phyloP scores from a whole-genome alignment of 2,113 vertebrate species.

The Oenanthe melanoleuca region DNA sequence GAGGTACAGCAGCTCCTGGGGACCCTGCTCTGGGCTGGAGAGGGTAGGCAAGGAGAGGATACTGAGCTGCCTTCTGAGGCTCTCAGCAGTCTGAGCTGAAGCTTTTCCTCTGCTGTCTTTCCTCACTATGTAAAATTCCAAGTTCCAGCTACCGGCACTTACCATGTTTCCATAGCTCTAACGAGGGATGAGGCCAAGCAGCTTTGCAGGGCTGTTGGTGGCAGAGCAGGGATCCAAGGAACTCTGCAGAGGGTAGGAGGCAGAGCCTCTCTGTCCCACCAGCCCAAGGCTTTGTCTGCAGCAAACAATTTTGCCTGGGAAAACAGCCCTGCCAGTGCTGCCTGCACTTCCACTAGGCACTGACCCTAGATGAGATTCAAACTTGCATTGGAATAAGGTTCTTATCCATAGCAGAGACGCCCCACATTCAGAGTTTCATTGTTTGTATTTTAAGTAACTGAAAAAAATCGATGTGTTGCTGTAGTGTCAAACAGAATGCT shows the following conservation, averaged over 20 bases:
- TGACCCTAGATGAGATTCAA: neutral
- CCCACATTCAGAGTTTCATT: neutral
- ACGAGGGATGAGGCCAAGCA: neutral
- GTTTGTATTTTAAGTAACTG: neutral
- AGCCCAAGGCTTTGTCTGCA: neutral
- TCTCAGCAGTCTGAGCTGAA: neutral
- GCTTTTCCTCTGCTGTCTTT: neutral
- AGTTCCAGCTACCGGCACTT: neutral
- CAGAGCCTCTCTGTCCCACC: neutral
- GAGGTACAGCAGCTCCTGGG: constrained; percentile 76
- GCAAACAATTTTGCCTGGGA: neutral
- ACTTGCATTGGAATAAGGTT: neutral
- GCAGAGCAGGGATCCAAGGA: neutral
- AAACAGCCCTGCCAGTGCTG: neutral
- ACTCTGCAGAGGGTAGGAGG: neutral
- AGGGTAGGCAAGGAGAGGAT: neutral
- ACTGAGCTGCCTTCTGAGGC: neutral
- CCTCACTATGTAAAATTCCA: neutral
- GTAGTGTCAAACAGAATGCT: neutral
- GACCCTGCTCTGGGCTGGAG: neutral
- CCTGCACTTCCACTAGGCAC: neutral
- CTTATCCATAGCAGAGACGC: neutral
- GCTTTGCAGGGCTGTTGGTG: neutral
- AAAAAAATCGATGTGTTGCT: neutral
- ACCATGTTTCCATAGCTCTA: neutral